Base-by-base conservation (phyloP, 2,113 vertebrate species). In the Monopterus albus region DNA sequence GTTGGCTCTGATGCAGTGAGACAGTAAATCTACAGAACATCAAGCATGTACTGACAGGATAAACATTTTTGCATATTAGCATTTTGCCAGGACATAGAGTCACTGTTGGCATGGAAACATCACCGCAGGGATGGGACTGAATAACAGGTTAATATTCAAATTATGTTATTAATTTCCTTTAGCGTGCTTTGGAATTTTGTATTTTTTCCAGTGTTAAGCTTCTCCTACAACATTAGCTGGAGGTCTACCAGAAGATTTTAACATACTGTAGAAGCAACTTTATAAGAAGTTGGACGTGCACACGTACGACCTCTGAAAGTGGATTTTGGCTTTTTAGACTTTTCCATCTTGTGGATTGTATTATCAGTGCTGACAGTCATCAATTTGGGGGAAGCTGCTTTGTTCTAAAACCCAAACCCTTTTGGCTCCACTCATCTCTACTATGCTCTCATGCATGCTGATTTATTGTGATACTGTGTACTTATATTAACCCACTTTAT, bases 401-500 rank as follows among this genome's bases (percentile, higher is more conserved):
- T 53, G 15, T 49, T 4, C 10, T 57, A 3, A 65, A 23, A 52
- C 8, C 21, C 26, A 18, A 79, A 46, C 28, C 23, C 15, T 40
- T 52, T 28, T 51, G 38, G 43, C 35, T 81, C 31, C 21, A n/a
- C 29, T 67, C 47, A 21, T 39, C 53, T 65, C n/a, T 62, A 50
- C n/a, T 38, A 42, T 7, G 1, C 25, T 59, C 25, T 63, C 57
- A 62, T 63, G 61, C 58, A 42, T 51, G 73, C 51, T 61, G 25
- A 11, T 84, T 46, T 53, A 2, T 58, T 70, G n/a, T 57, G 73
- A 62, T 46, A 26, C 72, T 70, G 61, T 71, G 40, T 53, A 57
- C 69, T 82, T 79, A 31, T 72, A 64, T 82, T 71, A 83, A 70
- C 51, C 53, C 58, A 59, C 51, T 73, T 79, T 64, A 81, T 82